phyloP scores from a whole-genome alignment of 2,797 vertebrate genomes.

The Microcaecilia unicolor region DNA sequence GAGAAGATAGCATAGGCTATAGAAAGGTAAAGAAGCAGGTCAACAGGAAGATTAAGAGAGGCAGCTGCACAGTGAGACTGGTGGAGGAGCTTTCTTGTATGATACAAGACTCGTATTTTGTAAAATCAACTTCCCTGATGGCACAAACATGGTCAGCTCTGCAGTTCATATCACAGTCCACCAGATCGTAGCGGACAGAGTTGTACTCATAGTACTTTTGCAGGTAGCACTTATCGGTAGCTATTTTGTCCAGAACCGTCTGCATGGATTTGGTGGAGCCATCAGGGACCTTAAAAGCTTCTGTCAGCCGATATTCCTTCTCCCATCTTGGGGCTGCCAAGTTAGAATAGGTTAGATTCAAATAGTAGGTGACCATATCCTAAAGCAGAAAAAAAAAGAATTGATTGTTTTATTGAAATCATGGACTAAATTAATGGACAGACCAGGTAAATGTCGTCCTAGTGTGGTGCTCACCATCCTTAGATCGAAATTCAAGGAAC shows the following conservation, averaged over 20 bases:
- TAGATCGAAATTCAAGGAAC: too few species aligned
- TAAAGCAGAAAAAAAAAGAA: slow-evolving; percentile 21
- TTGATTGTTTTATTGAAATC: not conserved
- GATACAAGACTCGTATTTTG: slow-evolving; percentile 61
- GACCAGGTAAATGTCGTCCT: too few species aligned
- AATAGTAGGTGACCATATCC: slow-evolving; percentile 84
- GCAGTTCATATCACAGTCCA: slow-evolving; percentile 55
- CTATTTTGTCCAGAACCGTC: slow-evolving; percentile 46
- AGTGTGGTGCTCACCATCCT: too few species aligned
- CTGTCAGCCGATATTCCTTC: slow-evolving; percentile 78
- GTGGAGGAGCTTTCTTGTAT: slow-evolving; percentile 23
- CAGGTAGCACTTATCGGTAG: slow-evolving; percentile 34
- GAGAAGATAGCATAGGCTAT: too few species aligned
- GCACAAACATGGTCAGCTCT: slow-evolving; percentile 76
- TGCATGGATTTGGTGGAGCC: slow-evolving; percentile 74
- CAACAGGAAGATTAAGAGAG: too few species aligned
- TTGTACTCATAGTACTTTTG: slow-evolving; percentile 83
- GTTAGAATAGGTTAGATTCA: slow-evolving; percentile 80
- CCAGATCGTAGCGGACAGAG: slow-evolving; percentile 76
- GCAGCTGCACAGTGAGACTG: too few species aligned
- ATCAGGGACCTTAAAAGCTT: slow-evolving; percentile 66
- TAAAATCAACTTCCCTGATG: slow-evolving; percentile 68
- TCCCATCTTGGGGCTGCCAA: slow-evolving; percentile 58
- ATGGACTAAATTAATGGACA: not conserved
- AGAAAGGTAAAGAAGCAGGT: too few species aligned